Evolutionary conservation across 2,113 vertebrate species (phyloP), one percentile per base, ranked within the genome.

Genomic region (Lanius ludovicianus): DNA sequence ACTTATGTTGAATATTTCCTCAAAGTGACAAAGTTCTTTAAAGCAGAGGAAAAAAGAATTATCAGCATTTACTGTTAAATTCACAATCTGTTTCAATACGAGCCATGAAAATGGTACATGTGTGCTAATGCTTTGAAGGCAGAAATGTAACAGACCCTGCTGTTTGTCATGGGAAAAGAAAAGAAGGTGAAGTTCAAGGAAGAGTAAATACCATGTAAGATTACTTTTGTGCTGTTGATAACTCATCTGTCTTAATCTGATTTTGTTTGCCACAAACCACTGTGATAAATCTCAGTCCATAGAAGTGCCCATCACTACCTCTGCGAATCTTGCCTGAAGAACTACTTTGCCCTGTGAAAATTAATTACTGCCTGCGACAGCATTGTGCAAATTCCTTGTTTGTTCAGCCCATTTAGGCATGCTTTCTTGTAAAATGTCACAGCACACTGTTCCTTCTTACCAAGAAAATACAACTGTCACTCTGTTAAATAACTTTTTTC

Each of bases 391-490:
- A 95, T 90, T 90, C 86, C 64, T 49, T 93, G 80, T 93, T 93
- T 94, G 46, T 65, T 89, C 73, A 89, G 76, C 21, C 13, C 65
- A 53, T 84, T 92, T 82, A 89, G 69, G 25, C 2, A 0, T 47
- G 47, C 73, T 91, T 94, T 96, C 90, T 89, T 87, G 73, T 86
- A 87, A 93, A 91, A 92, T 86, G 80, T 87, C 92, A 89, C 77
- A 87, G 73, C 79, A 93, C 46, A 24, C 88, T 87, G 65, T 64
- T 93, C 49, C n/a, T 71, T 92, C 88, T 97, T 87, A 94, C 53
- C 69, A 69, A 82, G 90, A 78, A 92, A 95, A 84, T 64, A 75
- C 73, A 92, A 90, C 73, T 79, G 88, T 90, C 42, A 4, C 79
- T 85, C 75, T 78, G 68, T 92, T 68, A 93, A 86, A 67, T 77